phyloP scores from a whole-genome alignment of 2,888 invertebrate genomes.

The Drosophila nigritarsus region DNA sequence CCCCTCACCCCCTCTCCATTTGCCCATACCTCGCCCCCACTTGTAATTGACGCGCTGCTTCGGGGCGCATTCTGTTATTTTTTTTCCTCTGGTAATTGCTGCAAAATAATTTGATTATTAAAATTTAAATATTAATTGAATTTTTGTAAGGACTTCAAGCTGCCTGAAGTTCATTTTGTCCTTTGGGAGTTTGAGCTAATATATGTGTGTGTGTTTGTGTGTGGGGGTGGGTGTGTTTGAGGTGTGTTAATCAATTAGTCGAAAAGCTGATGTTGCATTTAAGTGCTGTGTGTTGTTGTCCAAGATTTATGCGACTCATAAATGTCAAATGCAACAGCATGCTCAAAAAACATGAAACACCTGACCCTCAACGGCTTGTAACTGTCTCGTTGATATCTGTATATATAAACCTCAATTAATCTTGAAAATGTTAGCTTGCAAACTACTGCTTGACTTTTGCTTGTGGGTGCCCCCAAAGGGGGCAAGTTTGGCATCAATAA shows the following conservation, averaged over 20 bases:
- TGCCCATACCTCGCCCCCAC: not conserved
- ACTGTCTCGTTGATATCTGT: slow-evolving; percentile 28
- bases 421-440: slow-evolving; percentile 66
- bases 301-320: slow-evolving; percentile 76
- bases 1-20: not conserved
- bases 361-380: slow-evolving; percentile 22
- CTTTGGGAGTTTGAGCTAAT: not conserved
- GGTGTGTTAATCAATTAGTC: slow-evolving; percentile 68
- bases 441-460: slow-evolving; percentile 58
- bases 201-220: slow-evolving; percentile 6
- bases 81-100: slow-evolving; percentile 57
- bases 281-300: slow-evolving; percentile 45
- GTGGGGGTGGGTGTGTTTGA: slow-evolving; percentile 6
- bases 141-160: slow-evolving; percentile 14
- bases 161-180: slow-evolving; percentile 24
- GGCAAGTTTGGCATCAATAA: slow-evolving; percentile 29
- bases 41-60: slow-evolving; percentile 43
- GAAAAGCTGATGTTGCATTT: slow-evolving; percentile 69
- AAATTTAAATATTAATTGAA: slow-evolving; percentile 82
- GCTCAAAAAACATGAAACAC: slow-evolving; percentile 17
- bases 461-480: too few species aligned
- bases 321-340: slow-evolving; percentile 71
- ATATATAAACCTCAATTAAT: slow-evolving; percentile 54
- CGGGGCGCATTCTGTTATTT: slow-evolving; percentile 15
- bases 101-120: slow-evolving; percentile 81